Percentiles rank a stretch among this genome's conserved stretches.
These are phyloP conservation scores for Nipponacmea schrenckii DNA, from an alignment of 2,888 invertebrate genomes.

Conservation along the genomic window DNA sequence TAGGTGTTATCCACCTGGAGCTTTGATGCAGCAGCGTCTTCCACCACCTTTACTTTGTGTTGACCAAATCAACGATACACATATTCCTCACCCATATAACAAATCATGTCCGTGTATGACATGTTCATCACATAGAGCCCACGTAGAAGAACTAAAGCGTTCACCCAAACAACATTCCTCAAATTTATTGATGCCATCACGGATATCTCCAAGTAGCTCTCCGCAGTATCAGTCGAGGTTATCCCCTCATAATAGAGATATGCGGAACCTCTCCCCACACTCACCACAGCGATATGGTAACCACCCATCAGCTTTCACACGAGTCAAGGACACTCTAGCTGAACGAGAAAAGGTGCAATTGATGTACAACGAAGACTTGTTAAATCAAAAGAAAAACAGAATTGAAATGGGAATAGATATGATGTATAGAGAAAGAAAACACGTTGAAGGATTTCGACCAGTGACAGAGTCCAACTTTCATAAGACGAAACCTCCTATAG, in stretches of 20 bases:
- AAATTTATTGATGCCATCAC: not conserved
- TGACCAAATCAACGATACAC: constrained; percentile 1
- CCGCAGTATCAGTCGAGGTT: not conserved
- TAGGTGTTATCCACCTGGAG: not conserved
- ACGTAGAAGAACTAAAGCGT: constrained; percentile 5
- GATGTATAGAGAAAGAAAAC: constrained; percentile 9
- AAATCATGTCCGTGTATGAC: constrained; percentile 9
- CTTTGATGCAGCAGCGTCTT: not conserved
- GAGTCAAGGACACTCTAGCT: not conserved
- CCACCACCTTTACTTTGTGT: constrained; percentile 22
- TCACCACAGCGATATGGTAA: constrained; percentile 9
- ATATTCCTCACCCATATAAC: constrained; percentile 10
- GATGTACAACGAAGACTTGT: not conserved
- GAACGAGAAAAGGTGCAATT: not conserved
- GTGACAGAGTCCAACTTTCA: not conserved
- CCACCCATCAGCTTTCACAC: not conserved
- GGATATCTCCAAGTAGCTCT: not conserved
- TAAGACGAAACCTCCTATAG: not conserved
- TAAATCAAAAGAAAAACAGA: not conserved
- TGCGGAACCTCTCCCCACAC: constrained; percentile 6
- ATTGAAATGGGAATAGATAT: not conserved
- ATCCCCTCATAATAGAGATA: not conserved
- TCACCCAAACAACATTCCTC: not conserved
- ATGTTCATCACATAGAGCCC: constrained; percentile 7
- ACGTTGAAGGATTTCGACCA: not conserved